phyloP scores from a whole-genome alignment of 2,797 vertebrate species.

The Poeciliopsis gracilis region DNA sequence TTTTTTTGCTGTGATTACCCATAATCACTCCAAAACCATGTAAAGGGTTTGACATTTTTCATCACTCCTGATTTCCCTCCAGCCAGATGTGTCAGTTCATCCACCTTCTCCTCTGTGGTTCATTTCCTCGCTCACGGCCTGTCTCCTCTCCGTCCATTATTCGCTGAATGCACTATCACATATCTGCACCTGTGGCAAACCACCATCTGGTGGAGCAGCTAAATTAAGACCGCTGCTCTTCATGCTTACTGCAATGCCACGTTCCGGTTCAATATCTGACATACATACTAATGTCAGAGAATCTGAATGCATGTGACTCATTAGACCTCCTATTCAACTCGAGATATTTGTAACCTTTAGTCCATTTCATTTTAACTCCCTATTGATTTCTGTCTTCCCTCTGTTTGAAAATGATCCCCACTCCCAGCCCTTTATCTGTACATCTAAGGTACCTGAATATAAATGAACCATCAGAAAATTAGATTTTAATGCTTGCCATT shows the following conservation, averaged over 20 bases:
- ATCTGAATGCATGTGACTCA: constrained; percentile 64
- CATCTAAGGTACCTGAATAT: constrained; percentile 62
- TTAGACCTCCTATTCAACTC: constrained; percentile 42
- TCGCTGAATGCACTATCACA: constrained; percentile 53
- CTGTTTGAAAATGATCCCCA: constrained; percentile 16
- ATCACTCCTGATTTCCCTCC: constrained; percentile 18
- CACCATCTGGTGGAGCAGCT: constrained; percentile 67
- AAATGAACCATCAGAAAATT: constrained; percentile 61
- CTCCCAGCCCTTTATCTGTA: constrained; percentile 56
- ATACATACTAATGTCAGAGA: constrained; percentile 56
- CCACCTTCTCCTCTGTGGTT: constrained; percentile 35
- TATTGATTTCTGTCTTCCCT: background rate
- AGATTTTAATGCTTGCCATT: constrained; percentile 65
- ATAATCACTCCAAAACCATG: constrained; percentile 19
- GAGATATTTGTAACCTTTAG: constrained; percentile 25
- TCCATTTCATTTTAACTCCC: constrained; percentile 15
- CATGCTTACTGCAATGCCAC: constrained; percentile 57
- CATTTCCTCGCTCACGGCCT: constrained; percentile 33
- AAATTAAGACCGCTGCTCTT: constrained; percentile 66
- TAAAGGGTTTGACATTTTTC: constrained; percentile 8
- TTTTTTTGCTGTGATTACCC: constrained; percentile 11
- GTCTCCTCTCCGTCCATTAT: constrained; percentile 46
- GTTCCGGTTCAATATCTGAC: constrained; percentile 48
- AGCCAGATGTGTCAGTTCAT: constrained; percentile 26
- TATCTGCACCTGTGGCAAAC: constrained; percentile 69